Evolutionary conservation across 2,888 invertebrate species (phyloP), one percentile per base, ranked within the genome.

Genomic region (Apodemia mormo): DNA sequence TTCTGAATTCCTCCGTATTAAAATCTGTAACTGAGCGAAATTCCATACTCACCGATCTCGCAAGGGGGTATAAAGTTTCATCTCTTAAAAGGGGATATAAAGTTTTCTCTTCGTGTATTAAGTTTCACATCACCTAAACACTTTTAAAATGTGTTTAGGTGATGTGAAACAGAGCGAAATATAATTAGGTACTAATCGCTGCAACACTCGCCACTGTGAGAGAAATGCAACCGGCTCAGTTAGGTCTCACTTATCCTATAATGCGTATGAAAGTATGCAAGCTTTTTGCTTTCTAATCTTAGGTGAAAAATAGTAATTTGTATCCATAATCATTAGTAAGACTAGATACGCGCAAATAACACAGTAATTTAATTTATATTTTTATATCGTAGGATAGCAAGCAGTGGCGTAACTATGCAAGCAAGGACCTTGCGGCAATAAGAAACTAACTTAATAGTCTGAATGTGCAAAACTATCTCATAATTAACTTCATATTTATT

Each of bases 241-340:
- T n/a, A 52, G 52, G 52, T 73, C 73, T 74, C 72, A 72, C 71
- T 70, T 75, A 77, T 70, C 74, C 77, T 76, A 75, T 76, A 76
- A 76, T 76, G 74, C 71, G 70, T 71, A 76, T 74, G 76, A 77
- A 75, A 77, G 72, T 75, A 72, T 72, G 75, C 73, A 75, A 76
- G 76, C 75, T 74, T 49, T 69, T 67, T 56, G 67, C 74, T 74
- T 77, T 77, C 76, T 75, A 77, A 72, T 70, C 72, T 69, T 70
- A 69, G 68, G 70, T 68, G 72, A 75, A 74, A 74, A 75, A 74
- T 71, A 70, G 68, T 67, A 72, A 72, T 30, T 68, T 68, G 43
- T 58, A 14, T 12, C 56, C 43, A 68, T 45, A 58, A 58, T 30
- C 29, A 30, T 52, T 68, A 58, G 45, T 68, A 58, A 68, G 30